These are phyloP conservation scores for Papilio protenor DNA, from an alignment of 2,888 invertebrate genomes.

Conservation along the genomic window DNA sequence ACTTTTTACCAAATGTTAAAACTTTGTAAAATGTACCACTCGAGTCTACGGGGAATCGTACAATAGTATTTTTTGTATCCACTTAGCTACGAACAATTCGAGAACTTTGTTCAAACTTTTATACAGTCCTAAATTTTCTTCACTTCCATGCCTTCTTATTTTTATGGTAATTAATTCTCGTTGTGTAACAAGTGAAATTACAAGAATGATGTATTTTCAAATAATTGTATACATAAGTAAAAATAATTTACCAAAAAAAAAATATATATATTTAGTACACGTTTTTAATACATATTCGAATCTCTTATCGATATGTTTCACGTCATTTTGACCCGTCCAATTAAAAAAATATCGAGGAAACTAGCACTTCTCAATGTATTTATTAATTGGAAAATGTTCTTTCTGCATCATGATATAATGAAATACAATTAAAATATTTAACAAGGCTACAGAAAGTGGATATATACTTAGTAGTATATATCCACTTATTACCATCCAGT, in stretches of 20 bases:
- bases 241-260: not conserved
- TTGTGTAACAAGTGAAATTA: not conserved
- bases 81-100: slow-evolving; percentile 15
- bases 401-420: too few species aligned
- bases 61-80: slow-evolving; percentile 17
- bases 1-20: not conserved
- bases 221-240: too few species aligned
- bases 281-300: too few species aligned
- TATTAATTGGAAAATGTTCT: too few species aligned
- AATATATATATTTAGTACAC: too few species aligned
- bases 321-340: too few species aligned
- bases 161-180: not conserved
- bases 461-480: not conserved
- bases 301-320: too few species aligned
- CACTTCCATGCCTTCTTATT: not conserved
- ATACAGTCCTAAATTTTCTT: slow-evolving; percentile 10
- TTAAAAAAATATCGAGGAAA: too few species aligned
- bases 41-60: not conserved
- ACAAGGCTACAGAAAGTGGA: not conserved
- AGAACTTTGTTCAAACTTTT: slow-evolving; percentile 10
- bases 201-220: not conserved
- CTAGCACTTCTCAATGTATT: too few species aligned
- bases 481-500: not conserved
- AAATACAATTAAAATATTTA: not conserved
- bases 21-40: not conserved